Base-by-base conservation (phyloP, 2,113 vertebrate species). In the Limanda limanda region DNA sequence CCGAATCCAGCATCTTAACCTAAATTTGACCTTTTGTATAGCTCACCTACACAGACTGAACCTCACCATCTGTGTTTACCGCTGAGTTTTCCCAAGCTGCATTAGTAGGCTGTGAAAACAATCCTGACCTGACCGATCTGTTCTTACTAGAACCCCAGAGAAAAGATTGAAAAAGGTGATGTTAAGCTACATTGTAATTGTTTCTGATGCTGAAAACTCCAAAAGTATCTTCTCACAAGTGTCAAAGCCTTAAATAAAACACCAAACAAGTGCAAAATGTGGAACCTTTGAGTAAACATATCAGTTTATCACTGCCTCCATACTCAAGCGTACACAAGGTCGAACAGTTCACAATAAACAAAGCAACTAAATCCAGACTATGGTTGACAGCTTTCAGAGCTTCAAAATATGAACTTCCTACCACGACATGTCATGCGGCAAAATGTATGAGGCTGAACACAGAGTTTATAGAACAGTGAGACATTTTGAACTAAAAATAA, bases 401-500 rank as follows among this genome's bases (percentile, higher is more conserved):
- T 73, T 75, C 35, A 24, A 57, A 61, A 76, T 65, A 40, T 69
- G 31, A 79, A 45, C 37, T 59, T 18, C 8, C 20, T 45, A 62
- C 51, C 27, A 3, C 3, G 14, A 23, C 55, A 71, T 75, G 72
- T 80, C 61, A 73, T 15, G 59, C 55, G 61, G 35, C 54, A 77
- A 71, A 82, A 76, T 59, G 45, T 54, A 47, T 17, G 69, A 76
- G 35, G 23, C 68, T 13, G 56, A 76, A 81, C 83, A 64, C 68
- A 65, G 47, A 78, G 78, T 71, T 80, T 76, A 64, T 56, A 54
- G 78, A 79, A 68, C 23, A 40, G 63, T 17, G 20, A 54, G 71
- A 72, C 20, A 54, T 60, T 57, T 47, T 67, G 68, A 80, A 84
- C 69, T 73, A 78, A 87, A 75, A 86, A 72, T 62, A 86, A 81